Evolutionary conservation across 2,113 vertebrate genomes (phyloP), one percentile per base, ranked within the genome.

Genomic region (Nothoprocta perdicaria): DNA sequence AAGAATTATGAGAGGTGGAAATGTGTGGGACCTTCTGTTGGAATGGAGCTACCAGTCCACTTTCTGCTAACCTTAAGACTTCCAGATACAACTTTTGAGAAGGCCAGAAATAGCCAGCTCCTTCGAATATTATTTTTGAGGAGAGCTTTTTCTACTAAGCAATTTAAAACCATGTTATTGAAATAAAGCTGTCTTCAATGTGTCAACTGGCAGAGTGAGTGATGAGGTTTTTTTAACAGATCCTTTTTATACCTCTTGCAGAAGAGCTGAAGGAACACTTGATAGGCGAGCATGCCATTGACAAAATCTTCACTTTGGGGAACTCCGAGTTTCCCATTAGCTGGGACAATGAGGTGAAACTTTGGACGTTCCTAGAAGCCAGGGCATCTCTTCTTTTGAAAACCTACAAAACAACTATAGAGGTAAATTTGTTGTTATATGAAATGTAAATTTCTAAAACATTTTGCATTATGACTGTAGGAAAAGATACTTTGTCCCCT

Each of bases 351-450:
- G 99, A 99, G 97, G 98, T 99, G 94, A 99, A 98, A 95, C 96
- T 99, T 86, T 99, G 99, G 99, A 99, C 99, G 12, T 99, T 99
- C 95, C 98, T 99, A 10, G 99, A 99, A 97, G 99, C 98, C 53
- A 97, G 99, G 91, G 98, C 99, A 50, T 98, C 98, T 8, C 98
- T 99, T 83, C 98, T 99, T 65, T 97, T 99, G 87, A 99, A 99
- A 96, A 99, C 98, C 29, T 99, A 99, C 93, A 99, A 98, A 96
- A 99, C 99, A 40, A 98, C 98, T 5, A 95, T 98, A 26, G 97
- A 98, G 98, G 98, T 99, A 97, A 96, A 89, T 52, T 84, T 76
- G 40, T 35, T n/a, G 38, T 92, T 89, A 43, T 31, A 29, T 77
- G 15, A 69, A 43, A 81, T 93, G 89, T 85, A 72, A 89, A 90